Evolutionary conservation across 2,797 vertebrate species (phyloP), one percentile per base, ranked within the genome.

Genomic region (Syngnathus rostellatus): DNA sequence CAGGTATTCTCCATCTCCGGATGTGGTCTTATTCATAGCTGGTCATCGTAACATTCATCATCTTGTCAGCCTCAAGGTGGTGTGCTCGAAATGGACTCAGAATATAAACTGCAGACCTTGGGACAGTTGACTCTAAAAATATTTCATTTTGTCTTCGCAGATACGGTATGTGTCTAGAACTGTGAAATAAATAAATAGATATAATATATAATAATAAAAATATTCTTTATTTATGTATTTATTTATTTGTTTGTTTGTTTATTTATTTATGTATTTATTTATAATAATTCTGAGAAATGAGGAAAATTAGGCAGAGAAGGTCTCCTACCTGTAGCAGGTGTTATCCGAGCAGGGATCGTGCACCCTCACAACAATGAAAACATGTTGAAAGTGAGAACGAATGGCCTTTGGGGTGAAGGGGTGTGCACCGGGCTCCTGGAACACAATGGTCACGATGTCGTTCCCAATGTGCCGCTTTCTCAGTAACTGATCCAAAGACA

Each of bases 371-470:
- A 98, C 91, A 81, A 99, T 94, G 55, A 99, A 99, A 63, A 97
- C 96, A 0, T 99, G 96, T 71, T 99, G 96, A 80, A 98, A 99
- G 83, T 99, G 96, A 46, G 96, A 98, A 12, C 95, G 94, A 74
- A 98, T 93, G 76, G 94, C 92, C 86, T 94, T 97, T 8, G 96
- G 96, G 50, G 94, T 97, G 89, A 99, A 99, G 0, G 96, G 93
- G 70, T 94, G 93, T 64, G 96, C 93, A 65, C 96, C 96, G 0
- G 95, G 94, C 85, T 99, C 96, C 88, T 99, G 96, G 89, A 99
- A 97, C 89, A 99, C 95, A 74, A 99, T 95, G 58, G 96, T 99
- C 81, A 99, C 96, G 2, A 99, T 99, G 87, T 99, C 96, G 69
- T 99, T 99, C 59, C 96, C 96, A 72, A 99, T 97, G 83, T 99